These are phyloP conservation scores for Synchiropus splendidus DNA, from an alignment of 2,113 vertebrate species.

Conservation along the genomic window DNA sequence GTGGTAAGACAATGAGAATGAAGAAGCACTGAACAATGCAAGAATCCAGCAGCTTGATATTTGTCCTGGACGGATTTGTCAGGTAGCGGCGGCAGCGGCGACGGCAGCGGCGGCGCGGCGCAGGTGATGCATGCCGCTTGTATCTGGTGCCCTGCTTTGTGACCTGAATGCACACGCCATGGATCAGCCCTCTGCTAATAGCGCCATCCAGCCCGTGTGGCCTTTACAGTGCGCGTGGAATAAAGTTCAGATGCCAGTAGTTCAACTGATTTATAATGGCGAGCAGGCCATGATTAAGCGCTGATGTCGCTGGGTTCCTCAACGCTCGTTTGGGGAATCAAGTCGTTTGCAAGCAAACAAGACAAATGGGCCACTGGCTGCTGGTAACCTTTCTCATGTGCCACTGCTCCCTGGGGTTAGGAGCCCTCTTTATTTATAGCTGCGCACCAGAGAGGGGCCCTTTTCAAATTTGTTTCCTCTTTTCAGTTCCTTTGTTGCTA, in stretches of 20 bases:
- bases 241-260: slow-evolving; percentile 74
- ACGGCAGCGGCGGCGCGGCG: slow-evolving; percentile 24
- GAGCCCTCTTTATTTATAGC: slow-evolving; percentile 59
- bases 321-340: slow-evolving; percentile 67
- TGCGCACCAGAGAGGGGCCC: too few relatives aligned
- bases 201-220: slow-evolving; percentile 45
- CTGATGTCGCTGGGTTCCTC: slow-evolving; percentile 58
- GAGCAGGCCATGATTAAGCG: slow-evolving; percentile 62
- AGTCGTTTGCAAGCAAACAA: slow-evolving; percentile 62
- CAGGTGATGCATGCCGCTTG: slow-evolving; percentile 41
- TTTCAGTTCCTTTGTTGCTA: too few relatives aligned
- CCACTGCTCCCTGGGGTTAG: slow-evolving; percentile 42
- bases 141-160: slow-evolving; percentile 42
- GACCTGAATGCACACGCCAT: slow-evolving; percentile 67
- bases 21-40: background rate
- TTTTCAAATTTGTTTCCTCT: too few relatives aligned
- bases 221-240: slow-evolving; percentile 59
- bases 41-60: background rate
- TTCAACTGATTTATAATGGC: slow-evolving; percentile 76
- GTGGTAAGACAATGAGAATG: too few relatives aligned
- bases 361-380: slow-evolving; percentile 58
- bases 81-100: slow-evolving; percentile 25
- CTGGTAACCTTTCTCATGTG: slow-evolving; percentile 67
- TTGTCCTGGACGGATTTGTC: slow-evolving; percentile 16
- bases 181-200: slow-evolving; percentile 64